Conservation (phyloP, 2,888 invertebrate genomes). For the Exephanes ischioxanthus region DNA sequence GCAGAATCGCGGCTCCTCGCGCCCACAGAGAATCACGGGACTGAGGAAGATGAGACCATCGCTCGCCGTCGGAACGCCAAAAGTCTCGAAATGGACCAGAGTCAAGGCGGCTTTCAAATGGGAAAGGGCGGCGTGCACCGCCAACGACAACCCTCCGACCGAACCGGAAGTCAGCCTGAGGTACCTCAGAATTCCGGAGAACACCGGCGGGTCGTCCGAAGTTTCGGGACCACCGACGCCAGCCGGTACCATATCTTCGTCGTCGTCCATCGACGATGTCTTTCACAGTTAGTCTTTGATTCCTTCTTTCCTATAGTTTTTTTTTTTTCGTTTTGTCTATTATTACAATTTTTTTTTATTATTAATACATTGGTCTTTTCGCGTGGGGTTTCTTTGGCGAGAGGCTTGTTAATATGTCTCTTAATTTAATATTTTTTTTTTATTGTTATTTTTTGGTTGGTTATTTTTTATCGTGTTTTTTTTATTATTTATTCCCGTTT, state of each 20-base stretch:
- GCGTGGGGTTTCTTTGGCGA: background rate
- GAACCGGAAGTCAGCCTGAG: conserved; percentile 52
- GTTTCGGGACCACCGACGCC: conserved; percentile 88
- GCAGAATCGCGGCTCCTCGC: conserved; percentile 45
- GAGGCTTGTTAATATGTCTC: background rate
- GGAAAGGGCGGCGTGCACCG: conserved; percentile 88
- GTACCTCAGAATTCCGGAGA: conserved; percentile 72
- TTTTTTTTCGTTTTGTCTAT: background rate
- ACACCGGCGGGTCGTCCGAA: conserved; percentile 79
- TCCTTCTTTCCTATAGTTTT: background rate
- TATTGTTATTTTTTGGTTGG: background rate
- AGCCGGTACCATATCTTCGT: conserved; percentile 88
- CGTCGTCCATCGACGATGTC: conserved; percentile 91
- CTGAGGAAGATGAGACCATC: conserved; percentile 58
- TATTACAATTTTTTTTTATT: background rate
- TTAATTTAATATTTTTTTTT: background rate
- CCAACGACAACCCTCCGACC: conserved; percentile 26
- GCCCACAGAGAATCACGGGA: conserved; percentile 29
- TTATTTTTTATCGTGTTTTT: background rate
- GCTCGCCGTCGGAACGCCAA: conserved; percentile 83
- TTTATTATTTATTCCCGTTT: conserved; percentile 11
- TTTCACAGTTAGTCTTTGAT: conserved; percentile 66
- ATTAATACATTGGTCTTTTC: background rate
- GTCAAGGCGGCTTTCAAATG: conserved; percentile 96
- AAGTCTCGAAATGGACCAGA: conserved; percentile 95